Percentiles rank a stretch among this genome's conserved stretches.
Conservation (phyloP, 2,113 vertebrate genomes). For the Lophura nycthemera region DNA sequence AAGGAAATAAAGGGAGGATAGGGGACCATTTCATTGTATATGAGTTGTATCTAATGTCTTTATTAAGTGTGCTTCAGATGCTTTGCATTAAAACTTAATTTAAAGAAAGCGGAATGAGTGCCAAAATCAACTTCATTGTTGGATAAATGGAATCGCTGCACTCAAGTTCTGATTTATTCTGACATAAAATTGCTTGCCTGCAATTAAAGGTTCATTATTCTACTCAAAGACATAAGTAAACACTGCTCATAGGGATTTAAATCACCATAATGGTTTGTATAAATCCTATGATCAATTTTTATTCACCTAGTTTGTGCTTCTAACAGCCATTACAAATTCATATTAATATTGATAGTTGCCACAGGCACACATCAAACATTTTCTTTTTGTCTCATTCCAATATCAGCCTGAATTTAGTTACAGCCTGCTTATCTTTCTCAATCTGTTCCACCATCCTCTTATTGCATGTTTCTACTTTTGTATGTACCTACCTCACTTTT, state of each 20-base stretch:
- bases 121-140: constrained; percentile 48
- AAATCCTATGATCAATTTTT: constrained; percentile 29
- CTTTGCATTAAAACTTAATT: constrained; percentile 50
- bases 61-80: constrained; percentile 41
- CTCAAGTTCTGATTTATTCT: constrained; percentile 35
- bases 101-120: neutral
- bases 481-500: neutral
- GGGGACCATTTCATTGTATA: neutral
- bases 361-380: neutral
- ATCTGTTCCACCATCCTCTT: neutral
- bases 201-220: constrained; percentile 39
- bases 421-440: neutral
- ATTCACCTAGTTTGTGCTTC: constrained; percentile 9
- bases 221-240: constrained; percentile 30
- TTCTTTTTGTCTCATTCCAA: neutral
- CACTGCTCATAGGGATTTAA: constrained; percentile 25
- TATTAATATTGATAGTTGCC: constrained; percentile 11
- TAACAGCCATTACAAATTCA: neutral
- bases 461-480: neutral
- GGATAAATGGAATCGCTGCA: neutral
- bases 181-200: constrained; percentile 26
- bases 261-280: constrained; percentile 14
- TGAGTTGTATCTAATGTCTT: neutral
- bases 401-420: neutral
- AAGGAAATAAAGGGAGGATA: neutral